These are phyloP conservation scores for Labrus mixtus DNA, from an alignment of 2,113 vertebrate species.

Conservation along the genomic window DNA sequence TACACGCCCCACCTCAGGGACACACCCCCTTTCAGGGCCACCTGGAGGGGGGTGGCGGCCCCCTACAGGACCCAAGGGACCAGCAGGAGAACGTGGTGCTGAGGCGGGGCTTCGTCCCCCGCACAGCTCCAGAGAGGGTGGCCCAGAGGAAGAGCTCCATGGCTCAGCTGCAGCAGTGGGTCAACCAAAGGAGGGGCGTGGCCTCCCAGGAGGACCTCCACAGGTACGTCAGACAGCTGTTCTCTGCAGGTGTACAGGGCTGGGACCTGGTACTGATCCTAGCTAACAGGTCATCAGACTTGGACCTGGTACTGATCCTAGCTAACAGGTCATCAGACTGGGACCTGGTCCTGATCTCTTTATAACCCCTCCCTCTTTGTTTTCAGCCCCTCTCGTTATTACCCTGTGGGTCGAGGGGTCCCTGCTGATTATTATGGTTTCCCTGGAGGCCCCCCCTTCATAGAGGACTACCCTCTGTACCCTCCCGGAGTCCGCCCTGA, in stretches of 20 bases:
- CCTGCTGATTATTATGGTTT: conserved; percentile 88
- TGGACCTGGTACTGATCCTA: no score
- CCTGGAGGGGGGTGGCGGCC: conserved; percentile 46
- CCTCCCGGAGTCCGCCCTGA: conserved; percentile 89
- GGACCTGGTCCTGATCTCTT: no score
- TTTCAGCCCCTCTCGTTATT: conserved; percentile 89
- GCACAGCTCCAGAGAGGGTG: conserved; percentile 87
- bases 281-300: no score
- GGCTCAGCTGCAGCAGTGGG: conserved; percentile 97
- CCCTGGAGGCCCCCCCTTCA: conserved; percentile 83
- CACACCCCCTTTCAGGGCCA: conserved; percentile 63
- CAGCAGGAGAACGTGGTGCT: conserved; percentile 80
- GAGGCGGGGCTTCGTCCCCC: conserved; percentile 84
- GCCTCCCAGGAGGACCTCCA: conserved; percentile 86
- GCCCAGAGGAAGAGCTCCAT: conserved; percentile 97
- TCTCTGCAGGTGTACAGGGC: background rate
- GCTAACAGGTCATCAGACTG: no score
- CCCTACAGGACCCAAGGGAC: background rate
- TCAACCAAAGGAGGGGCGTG: conserved; percentile 88
- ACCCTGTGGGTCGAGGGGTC: conserved; percentile 83
- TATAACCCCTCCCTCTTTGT: background rate
- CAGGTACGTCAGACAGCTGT: conserved; percentile 83
- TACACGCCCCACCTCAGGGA: background rate
- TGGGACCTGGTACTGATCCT: no score
- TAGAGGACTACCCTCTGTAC: conserved; percentile 92